Conservation (phyloP, 2,113 vertebrate species). For the Hippocampus mohnikei region DNA sequence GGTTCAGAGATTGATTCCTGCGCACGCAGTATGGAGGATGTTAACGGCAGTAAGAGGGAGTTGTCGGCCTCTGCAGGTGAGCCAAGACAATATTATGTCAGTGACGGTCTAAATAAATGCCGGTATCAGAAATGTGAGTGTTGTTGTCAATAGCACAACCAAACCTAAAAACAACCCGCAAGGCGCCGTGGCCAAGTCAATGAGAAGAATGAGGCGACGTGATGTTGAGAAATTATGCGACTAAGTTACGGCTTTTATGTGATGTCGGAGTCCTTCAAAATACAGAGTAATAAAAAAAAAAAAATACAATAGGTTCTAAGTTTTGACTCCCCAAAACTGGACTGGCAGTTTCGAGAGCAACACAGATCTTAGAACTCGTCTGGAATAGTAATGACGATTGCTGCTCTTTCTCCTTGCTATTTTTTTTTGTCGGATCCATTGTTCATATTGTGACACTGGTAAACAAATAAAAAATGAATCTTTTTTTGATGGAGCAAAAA, state of each 20-base stretch:
- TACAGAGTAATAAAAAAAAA: too few species aligned
- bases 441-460: neutral
- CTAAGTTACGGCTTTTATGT: too few species aligned
- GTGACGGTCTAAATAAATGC: neutral
- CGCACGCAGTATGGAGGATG: constrained; percentile 82
- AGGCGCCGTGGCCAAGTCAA: neutral
- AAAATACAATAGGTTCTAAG: too few species aligned
- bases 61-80: constrained; percentile 81
- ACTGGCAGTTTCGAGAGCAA: too few species aligned
- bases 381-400: neutral
- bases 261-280: neutral
- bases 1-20: constrained; percentile 86
- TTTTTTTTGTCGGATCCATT: constrained; percentile 6
- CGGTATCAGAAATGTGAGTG: neutral
- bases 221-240: too few species aligned
- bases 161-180: neutral
- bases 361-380: too few species aligned
- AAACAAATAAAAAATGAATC: constrained; percentile 10
- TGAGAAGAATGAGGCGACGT: neutral
- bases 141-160: neutral
- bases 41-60: constrained; percentile 82
- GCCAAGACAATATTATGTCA: constrained; percentile 38
- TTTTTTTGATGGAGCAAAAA: constrained; percentile 1
- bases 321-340: too few species aligned
- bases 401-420: constrained; percentile 3